Conservation (phyloP, 1,140 invertebrate species). For the Anagrus nilaparvatae region DNA sequence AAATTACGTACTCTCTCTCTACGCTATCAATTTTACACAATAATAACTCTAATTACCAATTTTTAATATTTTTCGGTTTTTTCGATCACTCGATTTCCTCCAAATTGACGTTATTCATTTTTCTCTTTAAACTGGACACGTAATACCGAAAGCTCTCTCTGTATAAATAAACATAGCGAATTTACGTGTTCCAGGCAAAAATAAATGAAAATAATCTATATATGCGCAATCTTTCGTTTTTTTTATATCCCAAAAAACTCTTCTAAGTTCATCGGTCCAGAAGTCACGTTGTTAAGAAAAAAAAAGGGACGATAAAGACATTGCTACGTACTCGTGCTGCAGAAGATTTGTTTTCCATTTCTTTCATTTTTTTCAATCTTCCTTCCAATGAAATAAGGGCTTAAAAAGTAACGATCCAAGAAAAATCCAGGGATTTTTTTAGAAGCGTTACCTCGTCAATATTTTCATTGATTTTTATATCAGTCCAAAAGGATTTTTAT, state of each 20-base stretch:
- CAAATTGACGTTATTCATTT: background rate
- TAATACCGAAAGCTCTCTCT: background rate
- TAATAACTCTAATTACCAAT: constrained; percentile 1
- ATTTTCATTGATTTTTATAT: constrained; percentile 3
- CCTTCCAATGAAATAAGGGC: background rate
- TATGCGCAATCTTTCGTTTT: background rate
- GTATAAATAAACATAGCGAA: background rate
- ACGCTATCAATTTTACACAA: background rate
- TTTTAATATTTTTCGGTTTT: background rate
- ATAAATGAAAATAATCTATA: background rate
- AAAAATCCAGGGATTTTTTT: constrained; percentile 10
- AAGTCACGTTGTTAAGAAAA: constrained; percentile 10
- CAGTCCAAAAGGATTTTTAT: too few relatives aligned
- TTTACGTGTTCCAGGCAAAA: background rate
- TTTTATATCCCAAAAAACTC: background rate
- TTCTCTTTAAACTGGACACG: background rate
- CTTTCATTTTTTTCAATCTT: background rate
- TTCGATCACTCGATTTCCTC: background rate
- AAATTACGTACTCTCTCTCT: constrained; percentile 5
- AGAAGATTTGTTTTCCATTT: background rate
- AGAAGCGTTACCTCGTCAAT: background rate
- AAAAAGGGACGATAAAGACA: constrained; percentile 1
- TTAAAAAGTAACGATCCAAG: background rate
- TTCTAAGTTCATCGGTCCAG: background rate
- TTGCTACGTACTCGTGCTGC: too few relatives aligned